phyloP scores from a whole-genome alignment of 2,797 vertebrate genomes.

The Characodon lateralis region DNA sequence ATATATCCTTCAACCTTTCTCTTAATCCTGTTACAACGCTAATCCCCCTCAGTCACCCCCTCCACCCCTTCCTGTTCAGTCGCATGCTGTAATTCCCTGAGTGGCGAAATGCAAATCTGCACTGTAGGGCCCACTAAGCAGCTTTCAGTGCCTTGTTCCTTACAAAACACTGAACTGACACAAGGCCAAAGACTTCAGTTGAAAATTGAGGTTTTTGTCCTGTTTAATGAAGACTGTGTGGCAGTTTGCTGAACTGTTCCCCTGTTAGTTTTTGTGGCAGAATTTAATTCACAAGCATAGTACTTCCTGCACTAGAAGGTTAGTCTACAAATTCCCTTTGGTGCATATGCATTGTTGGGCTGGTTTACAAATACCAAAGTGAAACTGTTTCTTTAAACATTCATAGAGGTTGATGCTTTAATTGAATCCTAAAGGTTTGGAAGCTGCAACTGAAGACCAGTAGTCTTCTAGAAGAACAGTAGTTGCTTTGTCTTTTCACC shows the following conservation, averaged over 20 bases:
- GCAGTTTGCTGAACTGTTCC: constrained; percentile 25
- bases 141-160: constrained; percentile 73
- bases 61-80: constrained; percentile 71
- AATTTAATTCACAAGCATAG: constrained; percentile 14
- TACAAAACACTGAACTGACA: constrained; percentile 53
- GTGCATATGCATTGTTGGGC: not conserved
- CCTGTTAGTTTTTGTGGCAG: not conserved
- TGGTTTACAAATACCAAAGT: constrained; percentile 11
- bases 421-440: constrained; percentile 15
- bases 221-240: constrained; percentile 13
- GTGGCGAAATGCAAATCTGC: constrained; percentile 81
- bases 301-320: constrained; percentile 1
- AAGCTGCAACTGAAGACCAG: constrained; percentile 2
- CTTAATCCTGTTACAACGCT: constrained; percentile 82
- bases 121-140: constrained; percentile 75
- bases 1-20: constrained; percentile 81
- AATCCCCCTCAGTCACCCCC: constrained; percentile 75
- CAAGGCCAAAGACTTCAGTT: constrained; percentile 43
- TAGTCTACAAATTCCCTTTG: not conserved
- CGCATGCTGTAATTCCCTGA: constrained; percentile 76
- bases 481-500: not conserved
- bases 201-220: constrained; percentile 26
- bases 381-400: not conserved
- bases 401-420: constrained; percentile 6
- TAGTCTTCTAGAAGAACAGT: no score